Evolutionary conservation across 2,113 vertebrate genomes (phyloP), one percentile per base, ranked within the genome.

Genomic region (Mirza zaza): DNA sequence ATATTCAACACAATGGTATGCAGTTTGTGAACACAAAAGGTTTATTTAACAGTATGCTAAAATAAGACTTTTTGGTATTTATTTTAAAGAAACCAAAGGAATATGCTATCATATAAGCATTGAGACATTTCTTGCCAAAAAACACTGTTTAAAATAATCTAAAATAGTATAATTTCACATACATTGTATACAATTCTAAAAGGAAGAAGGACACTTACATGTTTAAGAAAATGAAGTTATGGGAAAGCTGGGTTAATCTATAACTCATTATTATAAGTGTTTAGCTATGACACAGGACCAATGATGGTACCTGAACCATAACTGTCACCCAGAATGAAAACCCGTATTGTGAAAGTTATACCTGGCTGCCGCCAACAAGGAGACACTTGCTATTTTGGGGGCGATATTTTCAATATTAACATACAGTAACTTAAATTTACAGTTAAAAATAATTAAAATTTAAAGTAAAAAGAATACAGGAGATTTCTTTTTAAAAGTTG

Each of bases 161-260:
- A 80, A 90, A 95, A 25, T 25, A 63, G 50, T 87, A 57, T 80
- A 10, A 68, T 97, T 94, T 86, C 17, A 52, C 11, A 87, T 39
- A n/a, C 13, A 32, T 75, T 5, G 34, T 17, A 7, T 57, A 59
- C 5, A 67, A 61, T 45, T 87, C 57, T 87, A 77, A 90, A 82
- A 71, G 20, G 29, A 61, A 79, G 18, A 4, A 63, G 1, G 70
- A 25, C 6, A 86, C 5, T 39, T 77, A 82, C 87, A 76, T 87
- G 13, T 87, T 95, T 59, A 83, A 61, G 79, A 90, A 87, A 83
- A 61, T 88, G 10, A 90, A 97, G 82, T 77, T 65, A 89, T 71
- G 10, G n/a, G 45, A 39, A 95, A 90, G 48, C 2, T 29, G 9
- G 32, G 14, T 86, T 61, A 67, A 83, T 27, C 6, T 83, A 3